Evolutionary conservation across 1,140 invertebrate species (phyloP).

Genomic region (Drosophila tropicalis): DNA sequence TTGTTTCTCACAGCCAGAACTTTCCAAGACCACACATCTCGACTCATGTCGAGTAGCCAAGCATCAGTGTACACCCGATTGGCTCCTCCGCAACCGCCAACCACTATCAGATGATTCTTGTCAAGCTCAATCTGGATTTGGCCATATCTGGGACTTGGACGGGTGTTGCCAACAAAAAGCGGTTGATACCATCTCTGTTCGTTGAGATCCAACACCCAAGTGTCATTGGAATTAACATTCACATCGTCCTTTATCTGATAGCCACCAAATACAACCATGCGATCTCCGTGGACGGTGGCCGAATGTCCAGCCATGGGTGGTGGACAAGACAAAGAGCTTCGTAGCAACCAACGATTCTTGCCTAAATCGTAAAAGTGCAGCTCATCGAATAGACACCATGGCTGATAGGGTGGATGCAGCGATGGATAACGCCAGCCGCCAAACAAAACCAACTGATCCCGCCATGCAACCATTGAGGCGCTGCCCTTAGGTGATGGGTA

Average conservation of each 20-base stretch:
- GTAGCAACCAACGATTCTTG: constrained; percentile 93
- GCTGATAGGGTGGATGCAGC: constrained; percentile 94
- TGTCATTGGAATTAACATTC: constrained; percentile 90
- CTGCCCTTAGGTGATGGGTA: constrained; percentile 98
- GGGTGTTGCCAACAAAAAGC: constrained; percentile 86
- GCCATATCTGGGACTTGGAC: constrained; percentile 93
- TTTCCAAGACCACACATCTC: constrained; percentile 91
- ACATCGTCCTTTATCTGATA: constrained; percentile 85
- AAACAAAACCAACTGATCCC: constrained; percentile 93
- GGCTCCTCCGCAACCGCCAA: constrained; percentile 87
- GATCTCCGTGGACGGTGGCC: constrained; percentile 92
- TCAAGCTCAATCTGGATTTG: constrained; percentile 92
- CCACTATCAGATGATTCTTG: constrained; percentile 88
- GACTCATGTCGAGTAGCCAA: constrained; percentile 87
- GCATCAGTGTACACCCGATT: constrained; percentile 86
- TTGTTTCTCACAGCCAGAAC: constrained; percentile 89
- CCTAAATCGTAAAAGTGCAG: constrained; percentile 94
- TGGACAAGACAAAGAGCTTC: constrained; percentile 86
- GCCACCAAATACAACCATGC: constrained; percentile 96
- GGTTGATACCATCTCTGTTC: constrained; percentile 91
- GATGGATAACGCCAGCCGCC: constrained; percentile 98
- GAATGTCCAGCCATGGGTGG: constrained; percentile 96
- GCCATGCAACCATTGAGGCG: constrained; percentile 94
- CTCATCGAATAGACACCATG: constrained; percentile 95
- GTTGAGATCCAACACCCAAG: constrained; percentile 94